A percentile compares a stretch with the other conserved stretches of the same genome.
Conservation (phyloP, 2,113 vertebrate species). For the Sceloporus undulatus region DNA sequence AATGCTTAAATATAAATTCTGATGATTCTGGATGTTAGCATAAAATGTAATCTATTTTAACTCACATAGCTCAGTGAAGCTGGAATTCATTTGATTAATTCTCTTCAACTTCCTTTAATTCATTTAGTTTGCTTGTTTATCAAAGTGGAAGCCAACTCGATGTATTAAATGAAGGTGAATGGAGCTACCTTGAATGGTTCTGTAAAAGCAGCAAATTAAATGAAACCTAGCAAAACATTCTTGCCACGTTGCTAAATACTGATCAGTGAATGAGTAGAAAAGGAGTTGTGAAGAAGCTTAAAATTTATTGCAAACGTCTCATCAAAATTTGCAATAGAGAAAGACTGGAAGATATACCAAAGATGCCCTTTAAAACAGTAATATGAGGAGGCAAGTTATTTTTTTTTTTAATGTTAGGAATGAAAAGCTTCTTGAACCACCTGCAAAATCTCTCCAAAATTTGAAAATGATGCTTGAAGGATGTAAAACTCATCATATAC, state of each 20-base stretch:
- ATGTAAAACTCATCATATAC: background rate
- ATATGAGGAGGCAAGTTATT: background rate
- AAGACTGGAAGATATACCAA: background rate
- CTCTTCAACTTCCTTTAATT: constrained; percentile 38
- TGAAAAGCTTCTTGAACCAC: constrained; percentile 26
- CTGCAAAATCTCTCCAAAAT: constrained; percentile 29
- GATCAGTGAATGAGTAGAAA: constrained; percentile 11
- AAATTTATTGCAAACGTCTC: constrained; percentile 21
- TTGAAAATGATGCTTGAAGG: constrained; percentile 21
- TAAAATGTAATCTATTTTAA: constrained; percentile 39
- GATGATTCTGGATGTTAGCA: constrained; percentile 26
- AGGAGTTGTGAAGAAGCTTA: background rate
- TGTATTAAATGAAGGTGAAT: constrained; percentile 37
- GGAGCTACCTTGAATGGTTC: constrained; percentile 14
- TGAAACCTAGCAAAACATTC: constrained; percentile 30
- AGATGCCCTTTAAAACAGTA: constrained; percentile 1
- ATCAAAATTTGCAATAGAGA: background rate
- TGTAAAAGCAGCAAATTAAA: constrained; percentile 28
- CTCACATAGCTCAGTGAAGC: constrained; percentile 40
- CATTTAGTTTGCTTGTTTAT: constrained; percentile 41
- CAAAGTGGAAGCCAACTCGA: constrained; percentile 19
- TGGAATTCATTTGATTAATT: constrained; percentile 40
- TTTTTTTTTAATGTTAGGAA: background rate
- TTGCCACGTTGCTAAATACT: constrained; percentile 19
- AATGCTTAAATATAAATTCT: constrained; percentile 32